These are phyloP conservation scores for Okapia johnstoni DNA, from an alignment of 2,113 vertebrate genomes.

Conservation along the genomic window DNA sequence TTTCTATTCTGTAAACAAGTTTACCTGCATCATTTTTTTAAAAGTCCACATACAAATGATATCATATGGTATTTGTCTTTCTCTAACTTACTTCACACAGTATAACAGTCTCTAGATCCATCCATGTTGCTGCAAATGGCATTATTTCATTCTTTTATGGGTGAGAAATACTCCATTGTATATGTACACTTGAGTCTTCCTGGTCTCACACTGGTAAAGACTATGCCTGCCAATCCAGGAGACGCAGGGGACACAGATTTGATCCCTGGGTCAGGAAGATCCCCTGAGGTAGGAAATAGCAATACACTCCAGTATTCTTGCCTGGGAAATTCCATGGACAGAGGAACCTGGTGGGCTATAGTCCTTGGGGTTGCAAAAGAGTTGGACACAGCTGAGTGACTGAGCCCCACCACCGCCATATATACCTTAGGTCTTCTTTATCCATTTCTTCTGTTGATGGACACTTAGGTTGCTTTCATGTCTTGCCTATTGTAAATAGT, in stretches of 20 bases:
- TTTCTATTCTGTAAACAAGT: not conserved
- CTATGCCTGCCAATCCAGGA: not conserved
- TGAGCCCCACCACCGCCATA: not conserved
- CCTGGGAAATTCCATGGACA: not conserved
- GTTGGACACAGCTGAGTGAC: not conserved
- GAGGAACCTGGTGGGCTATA: not conserved
- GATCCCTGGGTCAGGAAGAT: not conserved
- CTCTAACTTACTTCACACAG: not conserved
- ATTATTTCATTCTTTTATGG: not conserved
- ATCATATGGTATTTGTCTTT: not conserved
- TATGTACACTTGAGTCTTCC: not conserved
- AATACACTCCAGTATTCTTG: not conserved
- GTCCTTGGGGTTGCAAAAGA: not conserved
- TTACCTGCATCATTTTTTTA: not conserved
- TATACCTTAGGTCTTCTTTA: not conserved
- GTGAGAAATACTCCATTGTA: not conserved
- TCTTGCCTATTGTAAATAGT: not conserved
- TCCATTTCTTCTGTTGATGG: not conserved
- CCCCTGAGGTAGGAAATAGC: not conserved
- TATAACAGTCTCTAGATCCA: not conserved
- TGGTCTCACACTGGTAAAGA: rapidly evolving
- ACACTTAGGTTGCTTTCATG: not conserved
- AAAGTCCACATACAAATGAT: not conserved
- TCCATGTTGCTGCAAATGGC: not conserved
- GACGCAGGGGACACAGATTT: rapidly evolving